Evolutionary conservation across 2,113 vertebrate genomes (phyloP).

Genomic region (Amphiprion ocellaris): DNA sequence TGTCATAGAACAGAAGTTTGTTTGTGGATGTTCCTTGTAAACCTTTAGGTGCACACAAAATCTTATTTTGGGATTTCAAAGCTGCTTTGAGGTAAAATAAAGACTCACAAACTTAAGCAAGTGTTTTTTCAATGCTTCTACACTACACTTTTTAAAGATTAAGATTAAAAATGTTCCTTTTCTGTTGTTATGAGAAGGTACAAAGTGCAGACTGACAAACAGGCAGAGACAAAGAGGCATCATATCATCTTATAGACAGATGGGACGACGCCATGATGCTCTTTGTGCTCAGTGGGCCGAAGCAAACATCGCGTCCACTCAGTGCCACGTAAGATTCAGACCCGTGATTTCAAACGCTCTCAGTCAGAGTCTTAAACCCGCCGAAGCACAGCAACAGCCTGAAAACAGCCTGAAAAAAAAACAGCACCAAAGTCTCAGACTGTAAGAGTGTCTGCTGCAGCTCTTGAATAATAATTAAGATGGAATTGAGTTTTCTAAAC

Average conservation of each 20-base stretch:
- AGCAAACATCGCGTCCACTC: constrained; percentile 16
- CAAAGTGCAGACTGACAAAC: background rate
- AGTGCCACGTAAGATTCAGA: constrained; percentile 16
- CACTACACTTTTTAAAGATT: no score
- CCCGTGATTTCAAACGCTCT: constrained; percentile 20
- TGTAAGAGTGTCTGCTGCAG: constrained; percentile 20
- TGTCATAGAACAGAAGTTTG: no score
- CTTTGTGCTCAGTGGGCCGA: constrained; percentile 17
- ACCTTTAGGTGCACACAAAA: no score
- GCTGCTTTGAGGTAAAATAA: no score
- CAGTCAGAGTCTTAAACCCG: background rate
- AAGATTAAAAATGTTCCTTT: background rate
- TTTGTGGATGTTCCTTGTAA: no score
- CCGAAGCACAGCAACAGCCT: constrained; percentile 30
- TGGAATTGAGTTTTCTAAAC: constrained; percentile 29
- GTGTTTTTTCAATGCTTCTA: no score
- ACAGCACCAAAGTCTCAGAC: constrained; percentile 14
- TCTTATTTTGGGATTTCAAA: no score
- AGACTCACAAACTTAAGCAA: no score
- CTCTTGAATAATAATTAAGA: constrained; percentile 47
- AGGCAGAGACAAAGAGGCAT: background rate
- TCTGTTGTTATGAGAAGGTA: background rate
- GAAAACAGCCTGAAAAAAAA: constrained; percentile 11
- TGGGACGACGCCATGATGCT: constrained; percentile 6
- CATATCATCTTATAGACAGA: constrained; percentile 4